Evolutionary conservation across 1,140 invertebrate species (phyloP), one percentile per base, ranked within the genome.

Genomic region (Drosophila lowei): DNA sequence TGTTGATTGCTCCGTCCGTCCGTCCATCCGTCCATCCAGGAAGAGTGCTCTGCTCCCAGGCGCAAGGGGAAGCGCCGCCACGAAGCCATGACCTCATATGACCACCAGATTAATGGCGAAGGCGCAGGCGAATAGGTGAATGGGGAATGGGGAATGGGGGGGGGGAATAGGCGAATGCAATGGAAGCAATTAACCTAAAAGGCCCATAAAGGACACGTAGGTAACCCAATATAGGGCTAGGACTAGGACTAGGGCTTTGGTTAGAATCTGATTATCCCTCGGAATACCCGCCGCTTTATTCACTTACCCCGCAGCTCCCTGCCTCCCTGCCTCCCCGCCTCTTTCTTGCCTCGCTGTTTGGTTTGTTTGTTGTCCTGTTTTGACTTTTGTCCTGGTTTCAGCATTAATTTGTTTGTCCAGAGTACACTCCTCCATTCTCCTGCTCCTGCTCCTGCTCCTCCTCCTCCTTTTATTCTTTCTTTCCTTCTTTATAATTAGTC

Each of bases 151-250:
- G 5, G 3, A 18, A 18, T 2, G 18, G 18, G 18, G 18, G 18
- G n/a, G n/a, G n/a, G n/a, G 21, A 21, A 21, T 23, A 23, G 21
- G 21, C 38, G 57, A 73, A 61, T 80, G 75, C 61, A 55, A 71
- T 58, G 60, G 54, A 72, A 61, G 80, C 80, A 86, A 85, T 85
- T 85, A 85, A 86, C 81, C 80, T 85, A 85, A 85, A 85, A 86
- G 80, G 75, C 47, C 71, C 77, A 77, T 77, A 81, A 81, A 63
- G 66, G 54, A 65, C 57, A 67, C 43, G 25, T 42, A 41, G 21
- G 81, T 77, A 86, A 85, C 68, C 71, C 58, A 67, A 85, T 81
- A 86, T 50, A 61, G 28, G 28, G 4, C 23, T 5, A 25, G 18
- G 18, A 18, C 18, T 18, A 18, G 18, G 18, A 18, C 18, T 18